Base-by-base conservation (phyloP, 2,888 invertebrate species). In the Melanchra persicariae region DNA sequence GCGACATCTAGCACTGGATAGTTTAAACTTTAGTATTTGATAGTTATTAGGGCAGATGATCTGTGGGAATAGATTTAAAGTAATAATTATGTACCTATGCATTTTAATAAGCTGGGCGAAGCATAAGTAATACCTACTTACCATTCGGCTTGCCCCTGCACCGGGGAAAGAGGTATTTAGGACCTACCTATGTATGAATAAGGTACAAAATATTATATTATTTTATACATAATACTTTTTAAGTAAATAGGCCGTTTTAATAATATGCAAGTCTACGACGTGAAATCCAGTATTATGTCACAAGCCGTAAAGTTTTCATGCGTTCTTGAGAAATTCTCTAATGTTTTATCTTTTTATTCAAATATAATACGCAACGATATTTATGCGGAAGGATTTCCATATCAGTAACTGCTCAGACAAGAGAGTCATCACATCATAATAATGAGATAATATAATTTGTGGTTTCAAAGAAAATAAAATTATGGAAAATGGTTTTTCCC, bases 261-360 rank as follows among this genome's bases (percentile, higher is more conserved):
- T 43, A 12, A 55, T 8, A 37, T 58, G 5, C n/a, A 30, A 40
- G 15, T 22, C 37, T 45, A 26, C 17, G 19, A 26, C 15, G 26
- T 37, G 6, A 72, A 40, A 2, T 24, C 57, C 22, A 24, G 17
- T 17, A 17, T 43, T 60, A 55, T 55, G 61, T 37, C 43, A 67
- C 34, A 26, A 22, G 51, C 40, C 19, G 22, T 64, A 75, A 80
- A 65, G 17, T 65, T 45, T 61, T 12, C 8, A 61, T 49, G 26
- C 52, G n/a, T 63, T 79, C 67, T 55, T n/a, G 57, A 52, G 60
- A 65, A 83, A 76, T 64, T 70, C 58, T 68, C 49, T 54, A 37
- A 61, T 63, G 55, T 68, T 82, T 83, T 83, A 84, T 84, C 83
- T 77, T 74, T 74, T 77, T 79, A 73, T 69, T 76, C 72, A 84